phyloP scores from a whole-genome alignment of 2,888 invertebrate species.

The Myathropa florea region DNA sequence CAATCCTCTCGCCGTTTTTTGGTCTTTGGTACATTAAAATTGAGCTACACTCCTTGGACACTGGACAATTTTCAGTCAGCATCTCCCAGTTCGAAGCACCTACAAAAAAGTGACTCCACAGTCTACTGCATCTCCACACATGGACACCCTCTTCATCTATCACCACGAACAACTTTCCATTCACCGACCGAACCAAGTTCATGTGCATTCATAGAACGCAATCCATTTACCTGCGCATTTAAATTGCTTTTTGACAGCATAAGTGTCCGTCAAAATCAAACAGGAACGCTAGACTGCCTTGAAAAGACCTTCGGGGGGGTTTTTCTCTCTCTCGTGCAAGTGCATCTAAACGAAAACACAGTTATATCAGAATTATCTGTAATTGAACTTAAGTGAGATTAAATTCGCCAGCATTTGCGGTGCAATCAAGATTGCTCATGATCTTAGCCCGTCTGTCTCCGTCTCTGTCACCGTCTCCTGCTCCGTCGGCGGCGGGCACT shows the following conservation, averaged over 20 bases:
- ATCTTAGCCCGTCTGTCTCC: slow-evolving; percentile 8
- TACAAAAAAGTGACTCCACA: too few relatives aligned
- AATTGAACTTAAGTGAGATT: slow-evolving; percentile 65
- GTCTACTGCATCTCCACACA: too few relatives aligned
- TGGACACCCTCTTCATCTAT: neutral
- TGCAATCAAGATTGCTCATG: slow-evolving; percentile 44
- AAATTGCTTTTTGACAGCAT: neutral
- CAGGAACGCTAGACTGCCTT: neutral
- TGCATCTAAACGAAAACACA: neutral
- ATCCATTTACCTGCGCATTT: too few relatives aligned
- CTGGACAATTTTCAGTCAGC: too few relatives aligned
- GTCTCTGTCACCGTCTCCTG: neutral
- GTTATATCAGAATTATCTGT: slow-evolving; percentile 34
- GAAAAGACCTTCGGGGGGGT: neutral
- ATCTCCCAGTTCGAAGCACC: too few relatives aligned
- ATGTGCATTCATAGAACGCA: neutral
- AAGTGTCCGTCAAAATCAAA: neutral
- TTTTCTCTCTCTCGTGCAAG: neutral
- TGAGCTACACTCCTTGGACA: too few relatives aligned
- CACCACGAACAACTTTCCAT: neutral
- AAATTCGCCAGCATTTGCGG: slow-evolving; percentile 36
- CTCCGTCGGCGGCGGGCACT: neutral
- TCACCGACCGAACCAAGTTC: neutral
- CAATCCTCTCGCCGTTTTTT: too few relatives aligned
- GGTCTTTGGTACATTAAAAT: too few relatives aligned